phyloP scores from a whole-genome alignment of 2,113 vertebrate genomes.

The Apodemus speciosus region DNA sequence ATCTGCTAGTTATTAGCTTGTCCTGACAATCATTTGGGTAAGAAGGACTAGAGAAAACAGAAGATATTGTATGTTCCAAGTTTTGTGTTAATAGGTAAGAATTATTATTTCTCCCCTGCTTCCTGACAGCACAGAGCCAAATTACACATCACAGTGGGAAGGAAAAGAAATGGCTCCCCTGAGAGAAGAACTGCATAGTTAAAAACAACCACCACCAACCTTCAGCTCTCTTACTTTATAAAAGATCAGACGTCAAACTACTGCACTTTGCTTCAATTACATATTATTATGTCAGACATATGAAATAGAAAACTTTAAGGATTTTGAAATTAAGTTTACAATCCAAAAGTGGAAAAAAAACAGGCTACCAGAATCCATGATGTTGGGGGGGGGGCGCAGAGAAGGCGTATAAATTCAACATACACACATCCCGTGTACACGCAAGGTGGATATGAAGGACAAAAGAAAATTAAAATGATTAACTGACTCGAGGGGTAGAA shows the following conservation, averaged over 20 bases:
- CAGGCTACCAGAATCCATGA: neutral
- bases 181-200: neutral
- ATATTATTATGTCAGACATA: neutral
- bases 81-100: neutral
- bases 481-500: neutral
- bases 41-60: neutral
- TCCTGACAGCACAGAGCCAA: neutral
- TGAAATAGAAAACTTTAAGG: neutral
- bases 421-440: neutral
- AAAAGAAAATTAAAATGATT: constrained; percentile 2
- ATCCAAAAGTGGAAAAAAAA: neutral
- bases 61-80: neutral
- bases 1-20: too few species aligned
- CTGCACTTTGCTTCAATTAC: neutral
- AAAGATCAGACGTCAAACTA: constrained; percentile 38
- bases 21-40: neutral
- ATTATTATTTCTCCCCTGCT: neutral
- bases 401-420: constrained; percentile 17
- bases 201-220: neutral
- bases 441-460: neutral
- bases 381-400: neutral
- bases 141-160: neutral
- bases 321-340: neutral
- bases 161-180: neutral
- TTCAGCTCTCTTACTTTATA: neutral